A percentile compares a stretch with the other conserved stretches of the same genome.
Evolutionary conservation across 2,113 vertebrate species (phyloP).

Genomic region (Zootoca vivipara): DNA sequence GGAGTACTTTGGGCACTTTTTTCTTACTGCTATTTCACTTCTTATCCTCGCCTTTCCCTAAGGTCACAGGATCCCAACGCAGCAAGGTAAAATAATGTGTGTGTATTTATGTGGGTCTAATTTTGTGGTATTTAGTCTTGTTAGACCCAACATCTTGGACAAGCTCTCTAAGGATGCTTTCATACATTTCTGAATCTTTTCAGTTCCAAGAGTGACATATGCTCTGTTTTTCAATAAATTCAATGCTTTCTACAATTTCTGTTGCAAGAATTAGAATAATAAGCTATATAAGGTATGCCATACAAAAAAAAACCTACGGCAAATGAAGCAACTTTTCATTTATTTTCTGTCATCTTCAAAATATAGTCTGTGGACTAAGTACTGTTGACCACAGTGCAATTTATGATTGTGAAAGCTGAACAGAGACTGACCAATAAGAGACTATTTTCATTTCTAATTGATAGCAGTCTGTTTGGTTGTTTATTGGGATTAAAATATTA

Average conservation of each 20-base stretch:
- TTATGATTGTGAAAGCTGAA: not conserved
- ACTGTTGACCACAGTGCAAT: not conserved
- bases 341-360: not conserved
- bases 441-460: not conserved
- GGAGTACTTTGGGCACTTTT: constrained; percentile 67
- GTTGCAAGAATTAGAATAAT: constrained; percentile 30
- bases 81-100: constrained; percentile 83
- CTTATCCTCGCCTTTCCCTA: constrained; percentile 82
- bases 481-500: not conserved
- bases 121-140: constrained; percentile 75
- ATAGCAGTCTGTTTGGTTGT: not conserved
- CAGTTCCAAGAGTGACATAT: constrained; percentile 34
- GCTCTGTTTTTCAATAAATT: constrained; percentile 15
- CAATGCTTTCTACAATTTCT: constrained; percentile 42
- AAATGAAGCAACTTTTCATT: not conserved
- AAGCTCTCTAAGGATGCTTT: constrained; percentile 55
- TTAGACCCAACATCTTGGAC: constrained; percentile 79
- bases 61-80: constrained; percentile 85
- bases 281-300: not conserved
- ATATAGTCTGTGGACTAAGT: not conserved
- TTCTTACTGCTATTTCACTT: constrained; percentile 83
- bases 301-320: not conserved
- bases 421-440: not conserved
- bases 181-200: constrained; percentile 43
- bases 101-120: constrained; percentile 82